phyloP scores from a whole-genome alignment of 1,140 invertebrate genomes.

The Trichonephila clavipes region DNA sequence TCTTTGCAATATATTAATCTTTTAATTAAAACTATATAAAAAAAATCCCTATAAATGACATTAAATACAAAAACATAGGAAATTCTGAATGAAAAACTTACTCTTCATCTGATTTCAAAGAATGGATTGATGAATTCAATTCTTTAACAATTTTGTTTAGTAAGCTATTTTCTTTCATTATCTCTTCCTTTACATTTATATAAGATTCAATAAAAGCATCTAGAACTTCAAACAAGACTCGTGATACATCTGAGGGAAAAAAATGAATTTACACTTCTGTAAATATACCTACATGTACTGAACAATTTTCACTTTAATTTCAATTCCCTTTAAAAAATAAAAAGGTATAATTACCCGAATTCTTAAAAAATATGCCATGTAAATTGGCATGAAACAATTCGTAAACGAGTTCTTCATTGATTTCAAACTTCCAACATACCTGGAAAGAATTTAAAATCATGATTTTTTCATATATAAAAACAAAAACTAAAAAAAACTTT shows the following conservation, averaged over 20 bases:
- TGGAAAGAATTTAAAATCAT: neutral
- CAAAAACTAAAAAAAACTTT: too few relatives aligned
- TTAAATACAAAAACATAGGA: too few relatives aligned
- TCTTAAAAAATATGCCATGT: neutral
- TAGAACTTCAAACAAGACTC: neutral
- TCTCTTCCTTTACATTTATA: neutral
- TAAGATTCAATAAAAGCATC: slow-evolving; percentile 9
- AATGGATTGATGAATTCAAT: slow-evolving; percentile 21
- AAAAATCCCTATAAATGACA: too few relatives aligned
- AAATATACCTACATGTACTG: too few relatives aligned
- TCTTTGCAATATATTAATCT: too few relatives aligned
- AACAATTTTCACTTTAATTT: too few relatives aligned
- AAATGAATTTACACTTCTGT: neutral
- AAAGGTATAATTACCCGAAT: neutral
- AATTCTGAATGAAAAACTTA: neutral
- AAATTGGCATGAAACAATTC: neutral
- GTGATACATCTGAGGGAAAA: neutral
- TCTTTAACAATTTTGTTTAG: neutral
- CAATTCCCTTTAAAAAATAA: neutral
- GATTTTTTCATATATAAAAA: too few relatives aligned
- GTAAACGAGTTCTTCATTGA: neutral
- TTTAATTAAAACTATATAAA: too few relatives aligned
- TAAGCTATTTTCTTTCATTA: slow-evolving; percentile 11
- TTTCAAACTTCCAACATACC: slow-evolving; percentile 4
- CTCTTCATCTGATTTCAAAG: neutral